Conservation (phyloP, 1,140 invertebrate species). For the Conus ventricosus region DNA sequence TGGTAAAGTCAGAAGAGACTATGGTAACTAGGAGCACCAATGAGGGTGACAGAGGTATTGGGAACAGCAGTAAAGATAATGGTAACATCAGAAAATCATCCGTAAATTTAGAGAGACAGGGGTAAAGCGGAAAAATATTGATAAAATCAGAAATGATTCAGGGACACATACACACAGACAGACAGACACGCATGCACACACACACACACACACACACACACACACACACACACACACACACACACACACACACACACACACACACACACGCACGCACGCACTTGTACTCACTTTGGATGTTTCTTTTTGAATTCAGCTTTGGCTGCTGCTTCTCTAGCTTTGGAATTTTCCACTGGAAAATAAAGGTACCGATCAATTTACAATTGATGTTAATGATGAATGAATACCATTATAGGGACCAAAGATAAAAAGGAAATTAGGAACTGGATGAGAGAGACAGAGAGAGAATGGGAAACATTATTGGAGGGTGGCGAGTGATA, state of each 20-base stretch:
- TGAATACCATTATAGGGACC: neutral
- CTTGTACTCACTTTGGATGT: slow-evolving; percentile 3
- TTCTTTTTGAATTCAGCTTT: slow-evolving; percentile 26
- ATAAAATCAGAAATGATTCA: neutral
- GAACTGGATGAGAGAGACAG: neutral
- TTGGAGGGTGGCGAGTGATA: neutral
- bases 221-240: slow-evolving; percentile 9
- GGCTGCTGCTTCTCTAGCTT: slow-evolving; percentile 11
- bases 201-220: too few relatives aligned
- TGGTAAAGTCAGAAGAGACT: too few relatives aligned
- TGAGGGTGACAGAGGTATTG: too few relatives aligned
- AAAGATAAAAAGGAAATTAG: neutral
- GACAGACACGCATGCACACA: too few relatives aligned
- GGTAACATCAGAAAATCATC: neutral
- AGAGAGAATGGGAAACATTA: slow-evolving; percentile 11
- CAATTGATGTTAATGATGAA: neutral
- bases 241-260: neutral
- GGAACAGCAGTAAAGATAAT: too few relatives aligned
- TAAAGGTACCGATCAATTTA: neutral
- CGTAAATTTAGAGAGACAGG: neutral
- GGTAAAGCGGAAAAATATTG: neutral
- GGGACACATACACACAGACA: neutral
- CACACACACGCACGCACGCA: too few relatives aligned
- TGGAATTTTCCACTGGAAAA: slow-evolving; percentile 24
- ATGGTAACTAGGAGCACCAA: neutral